Percentiles rank a stretch among this genome's conserved stretches.
Conservation (phyloP, 1,140 invertebrate genomes). For the Adoxophyes honmai region DNA sequence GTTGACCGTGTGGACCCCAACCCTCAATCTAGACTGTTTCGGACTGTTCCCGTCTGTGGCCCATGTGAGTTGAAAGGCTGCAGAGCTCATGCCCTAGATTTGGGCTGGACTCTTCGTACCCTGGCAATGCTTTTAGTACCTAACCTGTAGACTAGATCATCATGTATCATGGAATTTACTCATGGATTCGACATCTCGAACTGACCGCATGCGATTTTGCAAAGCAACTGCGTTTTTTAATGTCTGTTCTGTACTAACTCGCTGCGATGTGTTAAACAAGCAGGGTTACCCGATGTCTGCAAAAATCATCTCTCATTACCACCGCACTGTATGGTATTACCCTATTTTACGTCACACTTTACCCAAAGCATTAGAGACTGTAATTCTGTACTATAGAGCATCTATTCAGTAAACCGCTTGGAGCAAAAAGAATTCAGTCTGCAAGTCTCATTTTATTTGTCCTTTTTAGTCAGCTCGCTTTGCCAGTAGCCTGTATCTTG, state of each 20-base stretch:
- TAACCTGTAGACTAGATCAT: slow-evolving; percentile 24
- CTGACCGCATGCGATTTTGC: slow-evolving; percentile 36
- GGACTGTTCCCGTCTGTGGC: slow-evolving; percentile 62
- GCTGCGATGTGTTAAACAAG: too few species aligned
- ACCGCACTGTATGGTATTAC: too few species aligned
- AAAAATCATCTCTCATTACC: too few species aligned
- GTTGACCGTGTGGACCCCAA: slow-evolving; percentile 53
- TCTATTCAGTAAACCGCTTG: slow-evolving; percentile 25
- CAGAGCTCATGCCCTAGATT: slow-evolving; percentile 68
- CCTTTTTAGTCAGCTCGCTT: slow-evolving; percentile 70
- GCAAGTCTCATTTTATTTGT: slow-evolving; percentile 69
- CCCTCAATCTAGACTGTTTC: slow-evolving; percentile 41
- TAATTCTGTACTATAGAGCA: slow-evolving; percentile 36
- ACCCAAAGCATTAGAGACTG: slow-evolving; percentile 19
- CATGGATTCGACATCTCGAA: slow-evolving; percentile 30
- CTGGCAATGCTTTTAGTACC: slow-evolving; percentile 42
- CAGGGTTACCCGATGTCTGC: too few species aligned
- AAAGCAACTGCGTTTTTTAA: slow-evolving; percentile 29
- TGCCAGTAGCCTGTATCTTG: slow-evolving; percentile 34
- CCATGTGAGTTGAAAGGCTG: slow-evolving; percentile 68
- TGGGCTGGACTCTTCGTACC: slow-evolving; percentile 56
- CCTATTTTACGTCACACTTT: too few species aligned
- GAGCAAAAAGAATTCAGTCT: slow-evolving; percentile 63
- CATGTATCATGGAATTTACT: slow-evolving; percentile 25
- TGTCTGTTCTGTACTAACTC: slow-evolving; percentile 17